Conservation (phyloP, 2,113 vertebrate species). For the Struthidea cinerea region DNA sequence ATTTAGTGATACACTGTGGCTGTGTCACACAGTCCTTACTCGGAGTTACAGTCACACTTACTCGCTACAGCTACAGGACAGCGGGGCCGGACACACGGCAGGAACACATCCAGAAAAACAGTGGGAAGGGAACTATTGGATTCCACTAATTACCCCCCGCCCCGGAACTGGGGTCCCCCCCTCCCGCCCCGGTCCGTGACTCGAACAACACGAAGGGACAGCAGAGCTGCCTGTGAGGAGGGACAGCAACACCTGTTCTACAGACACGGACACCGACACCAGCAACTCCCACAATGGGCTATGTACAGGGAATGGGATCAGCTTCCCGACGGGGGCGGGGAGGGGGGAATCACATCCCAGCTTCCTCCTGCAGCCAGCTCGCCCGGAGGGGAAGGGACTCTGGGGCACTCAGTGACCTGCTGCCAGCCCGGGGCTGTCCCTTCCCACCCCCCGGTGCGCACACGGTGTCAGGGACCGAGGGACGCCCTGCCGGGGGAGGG, state of each 20-base stretch:
- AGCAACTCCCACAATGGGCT: slow-evolving; percentile 45
- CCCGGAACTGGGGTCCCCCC: neutral
- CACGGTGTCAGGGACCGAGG: neutral
- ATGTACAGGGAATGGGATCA: slow-evolving; percentile 30
- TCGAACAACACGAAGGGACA: slow-evolving; percentile 47
- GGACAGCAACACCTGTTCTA: slow-evolving; percentile 26
- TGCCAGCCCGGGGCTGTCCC: neutral
- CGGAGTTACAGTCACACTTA: slow-evolving; percentile 87
- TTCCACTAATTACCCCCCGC: slow-evolving; percentile 44
- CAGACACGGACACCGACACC: slow-evolving; percentile 57
- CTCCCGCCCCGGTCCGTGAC: slow-evolving; percentile 27
- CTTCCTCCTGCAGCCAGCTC: neutral
- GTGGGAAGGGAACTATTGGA: slow-evolving; percentile 72
- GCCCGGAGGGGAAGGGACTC: neutral
- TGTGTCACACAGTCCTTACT: slow-evolving; percentile 86
- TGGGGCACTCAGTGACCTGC: neutral
- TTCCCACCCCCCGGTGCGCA: neutral
- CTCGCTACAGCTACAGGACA: slow-evolving; percentile 88
- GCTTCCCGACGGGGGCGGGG: neutral
- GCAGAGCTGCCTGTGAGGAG: slow-evolving; percentile 24
- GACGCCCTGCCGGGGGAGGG: neutral
- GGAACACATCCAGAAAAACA: slow-evolving; percentile 83
- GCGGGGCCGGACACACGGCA: slow-evolving; percentile 84
- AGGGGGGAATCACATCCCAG: neutral
- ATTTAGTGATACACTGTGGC: slow-evolving; percentile 54